Evolutionary conservation across 2,113 vertebrate species (phyloP).

Genomic region (Crotalus helleri): DNA sequence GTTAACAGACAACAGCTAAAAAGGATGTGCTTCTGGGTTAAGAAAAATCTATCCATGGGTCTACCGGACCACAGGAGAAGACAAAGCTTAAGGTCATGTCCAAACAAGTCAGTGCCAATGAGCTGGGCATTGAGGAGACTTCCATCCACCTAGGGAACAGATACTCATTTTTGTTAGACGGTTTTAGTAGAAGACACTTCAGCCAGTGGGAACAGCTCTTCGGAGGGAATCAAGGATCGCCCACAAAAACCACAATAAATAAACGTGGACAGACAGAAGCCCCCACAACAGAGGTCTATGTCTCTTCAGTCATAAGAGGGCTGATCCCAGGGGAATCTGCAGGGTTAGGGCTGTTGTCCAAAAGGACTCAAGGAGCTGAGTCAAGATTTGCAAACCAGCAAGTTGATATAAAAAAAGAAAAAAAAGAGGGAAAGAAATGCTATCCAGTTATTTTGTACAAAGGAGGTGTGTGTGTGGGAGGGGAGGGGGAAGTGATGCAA

Average conservation of each 20-base stretch:
- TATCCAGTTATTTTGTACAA: neutral
- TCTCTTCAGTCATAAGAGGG: neutral
- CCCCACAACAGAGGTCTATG: too few species aligned
- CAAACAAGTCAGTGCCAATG: neutral
- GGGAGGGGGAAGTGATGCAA: neutral
- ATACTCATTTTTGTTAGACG: accelerated
- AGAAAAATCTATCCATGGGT: neutral
- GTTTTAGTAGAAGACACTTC: neutral
- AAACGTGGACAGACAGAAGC: neutral
- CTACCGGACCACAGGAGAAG: neutral
- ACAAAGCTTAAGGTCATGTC: accelerated
- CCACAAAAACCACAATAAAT: neutral
- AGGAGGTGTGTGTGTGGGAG: neutral
- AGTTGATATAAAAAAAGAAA: neutral
- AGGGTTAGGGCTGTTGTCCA: constrained; percentile 12
- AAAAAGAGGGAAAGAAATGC: neutral
- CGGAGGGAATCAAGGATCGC: neutral
- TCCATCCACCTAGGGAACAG: neutral
- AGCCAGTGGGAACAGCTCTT: neutral
- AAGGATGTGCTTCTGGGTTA: too few species aligned
- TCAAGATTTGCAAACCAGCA: neutral
- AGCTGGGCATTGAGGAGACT: neutral
- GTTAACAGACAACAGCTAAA: accelerated
- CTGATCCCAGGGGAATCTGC: neutral
- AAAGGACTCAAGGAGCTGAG: neutral